Conservation (phyloP, 2,888 invertebrate species). For the Pollenia labialis region DNA sequence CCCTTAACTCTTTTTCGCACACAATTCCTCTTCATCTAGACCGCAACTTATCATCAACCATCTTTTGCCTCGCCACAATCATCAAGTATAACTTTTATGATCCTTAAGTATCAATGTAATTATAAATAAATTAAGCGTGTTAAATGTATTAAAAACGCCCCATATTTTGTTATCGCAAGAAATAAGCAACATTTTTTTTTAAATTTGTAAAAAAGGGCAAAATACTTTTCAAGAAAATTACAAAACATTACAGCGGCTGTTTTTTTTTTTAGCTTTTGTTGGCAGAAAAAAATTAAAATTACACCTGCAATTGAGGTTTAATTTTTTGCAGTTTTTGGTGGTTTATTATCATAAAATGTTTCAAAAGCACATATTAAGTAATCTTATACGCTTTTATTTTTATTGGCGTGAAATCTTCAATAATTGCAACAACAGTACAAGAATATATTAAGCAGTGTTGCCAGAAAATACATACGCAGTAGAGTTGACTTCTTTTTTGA, state of each 20-base stretch:
- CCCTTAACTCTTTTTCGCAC: slow-evolving; percentile 56
- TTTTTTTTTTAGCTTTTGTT: slow-evolving; percentile 34
- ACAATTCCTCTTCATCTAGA: slow-evolving; percentile 18
- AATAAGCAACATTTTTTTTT: slow-evolving; percentile 15
- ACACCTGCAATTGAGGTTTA: slow-evolving; percentile 68
- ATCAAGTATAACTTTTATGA: slow-evolving; percentile 39
- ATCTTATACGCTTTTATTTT: slow-evolving; percentile 59
- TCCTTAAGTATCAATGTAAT: slow-evolving; percentile 69
- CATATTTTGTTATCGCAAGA: slow-evolving; percentile 42
- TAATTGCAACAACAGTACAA: slow-evolving; percentile 46
- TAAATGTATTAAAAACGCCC: slow-evolving; percentile 71
- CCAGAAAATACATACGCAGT: no score
- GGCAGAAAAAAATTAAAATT: slow-evolving; percentile 4
- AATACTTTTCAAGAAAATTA: slow-evolving; percentile 8
- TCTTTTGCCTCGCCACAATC: slow-evolving; percentile 7
- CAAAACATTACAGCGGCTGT: slow-evolving; percentile 19
- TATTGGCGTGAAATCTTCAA: slow-evolving; percentile 68
- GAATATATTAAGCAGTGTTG: neutral
- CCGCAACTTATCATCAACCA: slow-evolving; percentile 23
- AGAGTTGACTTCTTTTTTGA: no score
- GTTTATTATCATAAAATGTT: slow-evolving; percentile 4
- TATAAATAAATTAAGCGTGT: slow-evolving; percentile 74
- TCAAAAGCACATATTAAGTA: slow-evolving; percentile 58
- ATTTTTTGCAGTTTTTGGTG: slow-evolving; percentile 11
- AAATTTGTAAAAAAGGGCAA: neutral